These are phyloP conservation scores for Protophormia terraenovae DNA, from an alignment of 2,888 invertebrate genomes.

Conservation along the genomic window DNA sequence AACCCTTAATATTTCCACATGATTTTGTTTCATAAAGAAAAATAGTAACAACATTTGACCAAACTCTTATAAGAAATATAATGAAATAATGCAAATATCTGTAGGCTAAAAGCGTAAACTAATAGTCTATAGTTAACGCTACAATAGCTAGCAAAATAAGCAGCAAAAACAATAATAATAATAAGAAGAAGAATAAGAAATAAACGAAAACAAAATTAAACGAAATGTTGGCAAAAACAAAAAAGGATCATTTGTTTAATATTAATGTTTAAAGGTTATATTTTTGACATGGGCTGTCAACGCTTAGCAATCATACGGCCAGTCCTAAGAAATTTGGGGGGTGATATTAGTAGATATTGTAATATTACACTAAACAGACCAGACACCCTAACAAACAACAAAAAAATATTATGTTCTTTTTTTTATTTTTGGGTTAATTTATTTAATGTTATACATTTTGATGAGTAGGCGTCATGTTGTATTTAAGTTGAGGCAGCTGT, in stretches of 20 bases:
- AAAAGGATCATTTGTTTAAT: conserved; percentile 19
- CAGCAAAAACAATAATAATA: background rate
- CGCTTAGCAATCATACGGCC: conserved; percentile 9
- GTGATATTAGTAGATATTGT: background rate
- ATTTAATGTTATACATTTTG: conserved; percentile 48
- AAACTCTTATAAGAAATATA: background rate
- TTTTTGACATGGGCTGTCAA: conserved; percentile 41
- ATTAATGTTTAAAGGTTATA: conserved; percentile 42
- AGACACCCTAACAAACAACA: too few species aligned
- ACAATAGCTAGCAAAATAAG: background rate
- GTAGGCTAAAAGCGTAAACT: conserved; percentile 21
- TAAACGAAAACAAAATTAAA: background rate
- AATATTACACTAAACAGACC: background rate
- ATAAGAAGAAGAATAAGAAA: too few species aligned
- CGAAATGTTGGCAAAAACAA: background rate
- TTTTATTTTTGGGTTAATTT: conserved; percentile 36
- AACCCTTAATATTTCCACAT: conserved; percentile 24
- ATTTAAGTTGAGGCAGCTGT: conserved; percentile 34
- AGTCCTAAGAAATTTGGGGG: background rate
- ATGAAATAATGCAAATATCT: background rate
- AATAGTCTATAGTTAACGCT: conserved; percentile 4
- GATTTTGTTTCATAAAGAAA: background rate
- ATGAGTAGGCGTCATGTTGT: conserved; percentile 50
- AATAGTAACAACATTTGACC: background rate
- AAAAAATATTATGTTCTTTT: background rate